phyloP scores from a whole-genome alignment of 1,140 invertebrate species.

The Caenorhabditis remanei region DNA sequence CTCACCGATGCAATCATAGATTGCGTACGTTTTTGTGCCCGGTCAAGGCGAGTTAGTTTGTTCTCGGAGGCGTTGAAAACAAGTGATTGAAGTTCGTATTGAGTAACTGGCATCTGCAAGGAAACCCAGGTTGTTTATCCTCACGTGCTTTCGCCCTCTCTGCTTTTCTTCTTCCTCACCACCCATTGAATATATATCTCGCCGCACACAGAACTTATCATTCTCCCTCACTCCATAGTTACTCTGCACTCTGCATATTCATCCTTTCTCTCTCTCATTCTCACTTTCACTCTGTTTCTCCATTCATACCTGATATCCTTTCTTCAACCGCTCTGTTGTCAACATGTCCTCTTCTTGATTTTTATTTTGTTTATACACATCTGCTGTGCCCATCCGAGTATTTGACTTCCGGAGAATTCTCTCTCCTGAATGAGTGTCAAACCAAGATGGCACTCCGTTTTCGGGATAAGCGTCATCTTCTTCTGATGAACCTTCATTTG shows the following conservation, averaged over 20 bases:
- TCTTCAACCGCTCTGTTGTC: slow-evolving; percentile 32
- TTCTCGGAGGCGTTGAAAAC: slow-evolving; percentile 46
- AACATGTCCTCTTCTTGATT: slow-evolving; percentile 53
- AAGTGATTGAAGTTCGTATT: slow-evolving; percentile 52
- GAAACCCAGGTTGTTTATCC: slow-evolving; percentile 49
- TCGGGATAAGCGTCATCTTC: neutral
- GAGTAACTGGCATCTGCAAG: slow-evolving; percentile 43
- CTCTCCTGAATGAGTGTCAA: neutral
- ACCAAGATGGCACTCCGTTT: slow-evolving; percentile 26
- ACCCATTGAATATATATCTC: neutral
- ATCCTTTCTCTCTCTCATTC: neutral
- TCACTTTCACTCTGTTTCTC: neutral
- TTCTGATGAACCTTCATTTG: neutral
- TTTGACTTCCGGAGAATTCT: slow-evolving; percentile 8
- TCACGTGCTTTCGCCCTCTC: slow-evolving; percentile 4
- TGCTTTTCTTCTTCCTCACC: neutral
- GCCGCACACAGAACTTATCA: neutral
- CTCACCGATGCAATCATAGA: slow-evolving; percentile 39
- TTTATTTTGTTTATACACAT: slow-evolving; percentile 47
- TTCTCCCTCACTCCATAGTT: neutral
- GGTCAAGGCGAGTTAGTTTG: slow-evolving; percentile 29
- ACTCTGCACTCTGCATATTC: slow-evolving; percentile 12
- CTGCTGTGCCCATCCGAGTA: slow-evolving; percentile 34
- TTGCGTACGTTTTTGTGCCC: neutral
- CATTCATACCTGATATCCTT: slow-evolving; percentile 32